Percentiles rank a stretch among this genome's conserved stretches.
Conservation (phyloP, 2,888 invertebrate genomes). For the Tinea semifulvella region DNA sequence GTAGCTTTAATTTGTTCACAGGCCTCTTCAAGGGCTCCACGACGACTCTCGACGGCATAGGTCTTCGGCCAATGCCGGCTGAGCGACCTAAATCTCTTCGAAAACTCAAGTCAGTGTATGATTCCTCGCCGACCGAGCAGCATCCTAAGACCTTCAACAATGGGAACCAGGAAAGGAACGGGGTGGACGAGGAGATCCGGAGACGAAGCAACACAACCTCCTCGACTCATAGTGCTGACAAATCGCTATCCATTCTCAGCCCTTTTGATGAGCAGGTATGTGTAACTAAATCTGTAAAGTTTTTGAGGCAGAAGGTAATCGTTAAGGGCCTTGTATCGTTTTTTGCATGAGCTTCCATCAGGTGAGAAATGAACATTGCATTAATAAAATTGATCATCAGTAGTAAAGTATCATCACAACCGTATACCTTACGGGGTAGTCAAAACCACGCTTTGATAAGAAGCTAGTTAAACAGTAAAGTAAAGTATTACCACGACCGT, state of each 20-base stretch:
- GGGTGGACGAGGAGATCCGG: constrained; percentile 60
- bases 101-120: constrained; percentile 79
- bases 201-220: constrained; percentile 51
- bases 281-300: too few relatives aligned
- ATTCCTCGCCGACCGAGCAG: constrained; percentile 55
- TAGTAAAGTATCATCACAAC: too few relatives aligned
- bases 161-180: constrained; percentile 46
- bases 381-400: too few relatives aligned
- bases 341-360: too few relatives aligned
- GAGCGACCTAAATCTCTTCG: constrained; percentile 80
- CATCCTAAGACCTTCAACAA: constrained; percentile 36
- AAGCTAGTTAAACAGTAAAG: too few relatives aligned
- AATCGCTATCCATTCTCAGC: constrained; percentile 72
- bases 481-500: too few relatives aligned
- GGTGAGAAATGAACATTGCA: too few relatives aligned
- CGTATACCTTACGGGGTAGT: too few relatives aligned
- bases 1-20: constrained; percentile 56
- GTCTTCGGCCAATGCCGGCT: constrained; percentile 67
- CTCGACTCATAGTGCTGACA: constrained; percentile 54
- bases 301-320: too few relatives aligned
- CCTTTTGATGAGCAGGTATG: constrained; percentile 83
- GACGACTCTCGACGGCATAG: constrained; percentile 71
- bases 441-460: too few relatives aligned
- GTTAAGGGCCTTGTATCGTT: too few relatives aligned
- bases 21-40: constrained; percentile 87